Percentiles rank a stretch among this genome's conserved stretches.
These are phyloP conservation scores for Cyclargus thomasi DNA, from an alignment of 1,140 invertebrate species.

Conservation along the genomic window DNA sequence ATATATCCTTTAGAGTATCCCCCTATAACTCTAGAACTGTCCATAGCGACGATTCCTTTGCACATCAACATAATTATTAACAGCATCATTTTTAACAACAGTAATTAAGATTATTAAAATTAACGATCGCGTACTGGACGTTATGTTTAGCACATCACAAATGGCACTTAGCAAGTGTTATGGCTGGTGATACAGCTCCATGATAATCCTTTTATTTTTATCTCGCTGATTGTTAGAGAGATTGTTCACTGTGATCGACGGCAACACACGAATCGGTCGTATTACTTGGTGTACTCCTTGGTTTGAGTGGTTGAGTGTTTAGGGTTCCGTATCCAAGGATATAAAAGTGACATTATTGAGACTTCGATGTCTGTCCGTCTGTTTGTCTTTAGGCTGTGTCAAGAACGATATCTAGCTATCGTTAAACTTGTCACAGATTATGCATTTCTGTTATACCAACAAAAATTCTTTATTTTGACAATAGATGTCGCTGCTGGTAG, in stretches of 20 bases:
- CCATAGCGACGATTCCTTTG: slow-evolving; percentile 21
- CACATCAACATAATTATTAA: slow-evolving; percentile 39
- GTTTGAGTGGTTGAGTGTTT: too few relatives aligned
- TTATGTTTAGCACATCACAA: not conserved
- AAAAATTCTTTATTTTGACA: too few relatives aligned
- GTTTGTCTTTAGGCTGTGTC: too few relatives aligned
- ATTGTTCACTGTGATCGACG: not conserved
- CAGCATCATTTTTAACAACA: slow-evolving; percentile 31
- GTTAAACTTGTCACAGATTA: too few relatives aligned
- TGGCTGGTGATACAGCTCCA: not conserved
- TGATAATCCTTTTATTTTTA: not conserved
- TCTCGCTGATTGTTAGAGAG: not conserved
- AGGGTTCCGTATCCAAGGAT: too few relatives aligned
- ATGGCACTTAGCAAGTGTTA: not conserved
- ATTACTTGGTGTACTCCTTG: not conserved
- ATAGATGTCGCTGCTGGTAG: too few relatives aligned
- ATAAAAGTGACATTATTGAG: too few relatives aligned
- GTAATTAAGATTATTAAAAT: slow-evolving; percentile 17
- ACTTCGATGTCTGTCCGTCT: too few relatives aligned
- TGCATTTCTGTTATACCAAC: too few relatives aligned
- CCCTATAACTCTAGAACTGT: slow-evolving; percentile 41
- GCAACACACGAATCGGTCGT: too few relatives aligned
- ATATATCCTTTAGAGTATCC: slow-evolving; percentile 44
- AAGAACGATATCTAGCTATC: too few relatives aligned
- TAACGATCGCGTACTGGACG: not conserved